Percentiles rank a stretch among this genome's conserved stretches.
These are phyloP conservation scores for Diploscapter pachys DNA, from an alignment of 1,140 invertebrate species.

Conservation along the genomic window DNA sequence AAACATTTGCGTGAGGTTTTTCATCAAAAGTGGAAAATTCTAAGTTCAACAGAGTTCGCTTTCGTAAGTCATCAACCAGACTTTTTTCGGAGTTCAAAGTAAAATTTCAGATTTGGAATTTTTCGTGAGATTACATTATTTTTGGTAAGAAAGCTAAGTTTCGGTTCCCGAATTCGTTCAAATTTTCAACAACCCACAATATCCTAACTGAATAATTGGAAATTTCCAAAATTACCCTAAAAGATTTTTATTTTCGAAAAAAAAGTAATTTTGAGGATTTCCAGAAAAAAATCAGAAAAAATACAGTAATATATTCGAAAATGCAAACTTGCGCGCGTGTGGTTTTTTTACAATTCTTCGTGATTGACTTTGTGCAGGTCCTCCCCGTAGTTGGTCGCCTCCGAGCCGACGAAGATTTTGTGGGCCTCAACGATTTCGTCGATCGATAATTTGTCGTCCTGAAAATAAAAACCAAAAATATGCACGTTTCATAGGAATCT, in stretches of 20 bases:
- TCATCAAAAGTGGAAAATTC: no score
- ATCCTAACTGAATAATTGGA: background rate
- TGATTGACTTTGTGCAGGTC: constrained; percentile 74
- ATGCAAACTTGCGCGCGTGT: background rate
- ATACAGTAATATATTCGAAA: background rate
- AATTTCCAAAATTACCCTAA: background rate
- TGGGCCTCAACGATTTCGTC: constrained; percentile 83
- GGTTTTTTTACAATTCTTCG: constrained; percentile 43
- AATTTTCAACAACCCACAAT: no score
- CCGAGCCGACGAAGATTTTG: constrained; percentile 88
- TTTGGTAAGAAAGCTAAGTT: no score
- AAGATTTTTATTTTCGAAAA: background rate
- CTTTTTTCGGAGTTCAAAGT: no score
- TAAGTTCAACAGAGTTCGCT: no score
- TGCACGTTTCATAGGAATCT: no score
- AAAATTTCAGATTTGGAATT: no score
- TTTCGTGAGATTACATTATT: no score
- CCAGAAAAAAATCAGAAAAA: background rate
- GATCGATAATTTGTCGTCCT: constrained; percentile 75
- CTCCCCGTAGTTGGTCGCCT: constrained; percentile 90
- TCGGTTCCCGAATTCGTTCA: no score
- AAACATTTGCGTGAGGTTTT: no score
- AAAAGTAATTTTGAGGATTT: background rate
- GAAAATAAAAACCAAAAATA: constrained; percentile 6
- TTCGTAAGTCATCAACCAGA: no score